phyloP scores from a whole-genome alignment of 2,888 invertebrate species.

The Ecliptopera silaceata region DNA sequence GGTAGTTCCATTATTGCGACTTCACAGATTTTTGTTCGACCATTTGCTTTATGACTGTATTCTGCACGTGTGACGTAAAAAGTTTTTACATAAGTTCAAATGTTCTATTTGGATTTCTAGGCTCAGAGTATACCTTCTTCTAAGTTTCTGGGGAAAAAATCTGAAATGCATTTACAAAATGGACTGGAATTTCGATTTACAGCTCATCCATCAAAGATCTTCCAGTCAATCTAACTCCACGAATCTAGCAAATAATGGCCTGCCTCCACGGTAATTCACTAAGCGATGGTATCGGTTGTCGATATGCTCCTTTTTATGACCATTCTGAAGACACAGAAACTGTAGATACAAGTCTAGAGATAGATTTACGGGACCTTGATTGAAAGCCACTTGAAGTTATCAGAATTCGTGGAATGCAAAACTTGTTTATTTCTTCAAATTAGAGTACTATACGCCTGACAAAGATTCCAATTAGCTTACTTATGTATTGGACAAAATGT shows the following conservation, averaged over 20 bases:
- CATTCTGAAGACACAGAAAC: slow-evolving; percentile 64
- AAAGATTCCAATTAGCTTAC: too few species aligned
- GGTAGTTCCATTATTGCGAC: too few species aligned
- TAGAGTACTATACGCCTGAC: not conserved
- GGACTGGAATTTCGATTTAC: too few species aligned
- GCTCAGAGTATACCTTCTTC: too few species aligned
- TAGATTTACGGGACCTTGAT: slow-evolving; percentile 29
- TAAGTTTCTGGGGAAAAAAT: too few species aligned
- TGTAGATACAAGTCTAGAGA: slow-evolving; percentile 45
- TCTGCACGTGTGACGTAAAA: too few species aligned
- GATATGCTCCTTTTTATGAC: slow-evolving; percentile 76
- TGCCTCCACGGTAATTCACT: slow-evolving; percentile 68
- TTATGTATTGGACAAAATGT: too few species aligned
- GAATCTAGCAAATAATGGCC: slow-evolving; percentile 64
- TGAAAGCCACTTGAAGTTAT: slow-evolving; percentile 22
- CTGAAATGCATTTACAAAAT: too few species aligned
- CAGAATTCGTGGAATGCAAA: slow-evolving; percentile 5
- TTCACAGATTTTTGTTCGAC: too few species aligned
- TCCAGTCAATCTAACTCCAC: slow-evolving; percentile 48
- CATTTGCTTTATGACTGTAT: too few species aligned
- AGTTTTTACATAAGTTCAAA: too few species aligned
- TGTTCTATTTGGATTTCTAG: too few species aligned
- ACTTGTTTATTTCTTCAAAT: slow-evolving; percentile 4
- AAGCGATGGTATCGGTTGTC: slow-evolving; percentile 75
- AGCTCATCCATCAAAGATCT: slow-evolving; percentile 20